Evolutionary conservation across 1,140 invertebrate genomes (phyloP).

Genomic region (Formica exsecta): DNA sequence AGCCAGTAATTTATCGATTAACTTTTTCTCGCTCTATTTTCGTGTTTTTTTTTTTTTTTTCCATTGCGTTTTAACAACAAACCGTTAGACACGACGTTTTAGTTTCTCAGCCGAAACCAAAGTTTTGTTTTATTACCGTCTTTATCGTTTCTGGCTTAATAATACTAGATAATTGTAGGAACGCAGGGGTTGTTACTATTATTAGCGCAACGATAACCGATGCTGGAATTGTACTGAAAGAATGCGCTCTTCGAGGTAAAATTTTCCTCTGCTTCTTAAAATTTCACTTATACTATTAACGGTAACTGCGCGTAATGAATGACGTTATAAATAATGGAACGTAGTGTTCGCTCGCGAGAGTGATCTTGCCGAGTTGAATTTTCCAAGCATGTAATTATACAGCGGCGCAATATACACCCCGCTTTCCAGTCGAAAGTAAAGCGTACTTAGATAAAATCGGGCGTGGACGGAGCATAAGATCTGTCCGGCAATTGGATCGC

Average conservation of each 20-base stretch:
- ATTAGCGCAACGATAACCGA: neutral
- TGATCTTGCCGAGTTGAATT: slow-evolving; percentile 17
- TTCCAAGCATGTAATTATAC: slow-evolving; percentile 45
- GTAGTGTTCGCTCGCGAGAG: neutral
- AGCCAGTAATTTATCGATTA: neutral
- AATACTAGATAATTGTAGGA: neutral
- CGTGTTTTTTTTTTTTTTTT: neutral
- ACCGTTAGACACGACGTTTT: neutral
- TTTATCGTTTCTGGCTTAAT: neutral
- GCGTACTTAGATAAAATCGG: neutral
- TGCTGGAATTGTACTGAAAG: neutral
- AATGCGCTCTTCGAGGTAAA: slow-evolving; percentile 9
- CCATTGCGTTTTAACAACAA: neutral
- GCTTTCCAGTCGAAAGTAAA: slow-evolving; percentile 56
- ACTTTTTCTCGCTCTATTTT: neutral
- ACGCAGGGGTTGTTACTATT: slow-evolving; percentile 17
- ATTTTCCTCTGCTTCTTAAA: slow-evolving; percentile 6
- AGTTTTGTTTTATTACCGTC: neutral
- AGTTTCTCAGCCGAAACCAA: neutral
- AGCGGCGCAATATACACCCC: neutral
- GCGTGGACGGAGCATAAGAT: neutral
- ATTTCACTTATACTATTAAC: slow-evolving; percentile 36
- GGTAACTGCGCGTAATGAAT: slow-evolving; percentile 11
- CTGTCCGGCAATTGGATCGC: neutral
- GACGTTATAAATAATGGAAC: slow-evolving; percentile 50